Base-by-base conservation (phyloP, 2,888 invertebrate genomes). In the Andrena minutula region DNA sequence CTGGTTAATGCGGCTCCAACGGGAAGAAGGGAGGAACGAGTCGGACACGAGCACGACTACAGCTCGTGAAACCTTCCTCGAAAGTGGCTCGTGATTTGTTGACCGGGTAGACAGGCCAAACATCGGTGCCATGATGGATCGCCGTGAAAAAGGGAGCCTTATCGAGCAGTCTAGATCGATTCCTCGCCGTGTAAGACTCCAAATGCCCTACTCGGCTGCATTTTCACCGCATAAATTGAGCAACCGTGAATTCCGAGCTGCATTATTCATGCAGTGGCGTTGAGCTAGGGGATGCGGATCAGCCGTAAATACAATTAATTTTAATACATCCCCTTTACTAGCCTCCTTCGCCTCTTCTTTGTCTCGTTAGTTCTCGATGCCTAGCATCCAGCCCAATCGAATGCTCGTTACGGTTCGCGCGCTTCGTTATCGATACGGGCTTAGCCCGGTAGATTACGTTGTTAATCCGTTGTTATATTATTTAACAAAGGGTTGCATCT, bases 251-350 rank as follows among this genome's bases (percentile, higher is more conserved):
- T 87, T 85, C 82, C 75, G 70, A 56, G 32, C 69, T 88, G 87
- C 88, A 90, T 91, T 90, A 90, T 91, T 91, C 89, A 90, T 90
- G 78, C 53, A 35, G 49, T 16, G 64, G 30, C 41, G 63, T 30
- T 20, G 53, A n/a, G 26, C 8, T 7, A 30, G 64, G 63, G 79
- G 70, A 78, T 71, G 79, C 85, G 71, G 75, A 53, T 35, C 7
- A 35, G 63, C 69, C n/a, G 83, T 87, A 86, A 89, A 89, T 83
- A 86, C 86, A 87, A 90, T 90, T 91, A 89, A 90, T 90, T 90
- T 88, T 86, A 76, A 82, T 64, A 69, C 64, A 66, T 70, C 58
- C 53, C 56, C 74, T 35, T 60, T 26, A 8, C 64, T 26, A 4
- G n/a, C 28, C 35, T 8, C 47, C 20, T 47, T 41, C 53, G 49